These are phyloP conservation scores for Thryonomys swinderianus DNA, from an alignment of 2,113 vertebrate species.

Conservation along the genomic window DNA sequence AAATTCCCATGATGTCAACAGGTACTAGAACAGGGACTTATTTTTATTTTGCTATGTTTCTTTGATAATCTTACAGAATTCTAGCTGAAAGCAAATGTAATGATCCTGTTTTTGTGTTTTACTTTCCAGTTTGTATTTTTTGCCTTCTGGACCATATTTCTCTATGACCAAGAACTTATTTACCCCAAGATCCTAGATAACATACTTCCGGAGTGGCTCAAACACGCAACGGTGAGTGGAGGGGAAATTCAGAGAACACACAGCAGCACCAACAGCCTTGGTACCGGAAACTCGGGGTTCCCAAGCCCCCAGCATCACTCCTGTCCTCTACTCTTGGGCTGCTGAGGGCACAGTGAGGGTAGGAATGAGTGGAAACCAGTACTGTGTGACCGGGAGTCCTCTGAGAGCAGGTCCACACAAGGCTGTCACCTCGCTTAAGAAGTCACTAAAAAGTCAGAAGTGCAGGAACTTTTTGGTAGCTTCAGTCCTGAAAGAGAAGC, in stretches of 20 bases:
- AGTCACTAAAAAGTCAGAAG: constrained; percentile 65
- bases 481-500: constrained; percentile 57
- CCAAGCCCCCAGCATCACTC: not conserved
- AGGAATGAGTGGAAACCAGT: not conserved
- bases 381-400: constrained; percentile 45
- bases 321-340: constrained; percentile 18
- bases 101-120: constrained; percentile 46
- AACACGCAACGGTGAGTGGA: constrained; percentile 93
- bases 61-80: constrained; percentile 14
- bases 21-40: not conserved
- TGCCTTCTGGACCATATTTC: constrained; percentile 92
- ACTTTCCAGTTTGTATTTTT: constrained; percentile 89
- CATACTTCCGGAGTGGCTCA: constrained; percentile 92
- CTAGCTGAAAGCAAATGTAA: constrained; percentile 31
- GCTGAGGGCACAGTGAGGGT: constrained; percentile 46
- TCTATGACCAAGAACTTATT: constrained; percentile 91
- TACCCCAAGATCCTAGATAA: constrained; percentile 90
- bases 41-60: constrained; percentile 22
- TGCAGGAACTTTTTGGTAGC: not conserved
- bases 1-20: not conserved
- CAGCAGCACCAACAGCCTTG: not conserved
- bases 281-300: not conserved
- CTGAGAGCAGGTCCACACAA: constrained; percentile 50
- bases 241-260: not conserved
- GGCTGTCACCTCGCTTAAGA: constrained; percentile 57